Percentiles rank a stretch among this genome's conserved stretches.
Evolutionary conservation across 2,113 vertebrate genomes (phyloP).

Genomic region (Scortum barcoo): DNA sequence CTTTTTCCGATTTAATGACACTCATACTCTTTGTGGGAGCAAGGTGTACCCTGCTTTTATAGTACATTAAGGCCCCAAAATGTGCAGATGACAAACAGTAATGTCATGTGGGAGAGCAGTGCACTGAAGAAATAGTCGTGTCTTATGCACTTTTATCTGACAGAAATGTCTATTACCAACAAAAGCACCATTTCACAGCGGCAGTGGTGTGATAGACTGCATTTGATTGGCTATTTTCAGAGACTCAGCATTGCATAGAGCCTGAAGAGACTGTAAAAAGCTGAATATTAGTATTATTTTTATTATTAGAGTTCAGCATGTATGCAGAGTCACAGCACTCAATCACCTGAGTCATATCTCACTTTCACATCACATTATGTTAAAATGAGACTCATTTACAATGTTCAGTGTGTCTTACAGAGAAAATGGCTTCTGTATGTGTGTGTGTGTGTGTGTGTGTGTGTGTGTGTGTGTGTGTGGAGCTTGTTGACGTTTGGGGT

Average conservation of each 20-base stretch:
- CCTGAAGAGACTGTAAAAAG: slow-evolving; percentile 4
- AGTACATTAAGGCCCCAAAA: not conserved
- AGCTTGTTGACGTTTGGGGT: slow-evolving; percentile 58
- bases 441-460: slow-evolving; percentile 16
- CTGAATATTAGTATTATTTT: slow-evolving; percentile 9
- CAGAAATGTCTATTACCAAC: slow-evolving; percentile 17
- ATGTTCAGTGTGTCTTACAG: slow-evolving; percentile 4
- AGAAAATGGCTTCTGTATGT: not conserved
- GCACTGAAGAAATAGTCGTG: slow-evolving; percentile 10
- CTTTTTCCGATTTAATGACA: slow-evolving; percentile 5
- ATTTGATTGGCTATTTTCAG: slow-evolving; percentile 11
- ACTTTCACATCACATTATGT: not conserved
- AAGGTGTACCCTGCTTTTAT: not conserved
- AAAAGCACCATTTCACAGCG: slow-evolving; percentile 9
- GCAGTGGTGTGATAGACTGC: not conserved
- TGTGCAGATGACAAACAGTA: slow-evolving; percentile 1
- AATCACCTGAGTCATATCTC: slow-evolving; percentile 15
- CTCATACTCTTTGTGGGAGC: not conserved
- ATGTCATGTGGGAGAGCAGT: not conserved
- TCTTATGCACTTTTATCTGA: slow-evolving; percentile 1
- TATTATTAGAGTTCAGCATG: slow-evolving; percentile 14
- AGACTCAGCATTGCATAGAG: not conserved
- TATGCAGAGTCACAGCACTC: slow-evolving; percentile 7
- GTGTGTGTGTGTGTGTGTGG: slow-evolving; percentile 27
- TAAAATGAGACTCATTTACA: slow-evolving; percentile 39